Percentiles rank a stretch among this genome's conserved stretches.
These are phyloP conservation scores for Corythornis madagascariensis DNA, from an alignment of 2,113 vertebrate genomes.

Conservation along the genomic window DNA sequence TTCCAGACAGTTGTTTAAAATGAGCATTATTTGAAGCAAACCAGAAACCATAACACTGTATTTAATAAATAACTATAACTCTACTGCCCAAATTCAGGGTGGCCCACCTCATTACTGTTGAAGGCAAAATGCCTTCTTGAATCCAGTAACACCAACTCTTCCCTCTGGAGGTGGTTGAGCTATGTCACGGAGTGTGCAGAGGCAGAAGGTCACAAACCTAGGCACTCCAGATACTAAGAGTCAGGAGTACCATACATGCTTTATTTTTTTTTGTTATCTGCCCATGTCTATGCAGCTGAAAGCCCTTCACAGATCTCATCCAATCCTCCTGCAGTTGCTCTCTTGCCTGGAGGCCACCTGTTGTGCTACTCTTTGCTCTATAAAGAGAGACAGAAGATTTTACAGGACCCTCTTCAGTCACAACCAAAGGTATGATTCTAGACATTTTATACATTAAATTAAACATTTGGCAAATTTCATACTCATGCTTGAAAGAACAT, in stretches of 20 bases:
- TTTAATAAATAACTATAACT: constrained; percentile 25
- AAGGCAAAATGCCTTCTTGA: background rate
- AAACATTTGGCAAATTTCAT: constrained; percentile 14
- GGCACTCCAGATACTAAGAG: background rate
- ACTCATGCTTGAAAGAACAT: constrained; percentile 38
- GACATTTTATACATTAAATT: background rate
- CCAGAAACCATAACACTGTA: constrained; percentile 21
- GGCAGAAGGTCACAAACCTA: background rate
- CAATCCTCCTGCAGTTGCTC: background rate
- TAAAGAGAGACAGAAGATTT: background rate
- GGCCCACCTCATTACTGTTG: background rate
- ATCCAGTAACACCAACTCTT: background rate
- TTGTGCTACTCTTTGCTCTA: background rate
- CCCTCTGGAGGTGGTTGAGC: background rate
- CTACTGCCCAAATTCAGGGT: background rate
- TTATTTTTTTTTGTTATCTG: background rate
- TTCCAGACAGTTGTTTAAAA: constrained; percentile 49
- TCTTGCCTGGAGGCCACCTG: background rate
- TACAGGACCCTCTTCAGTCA: background rate
- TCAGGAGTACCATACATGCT: background rate
- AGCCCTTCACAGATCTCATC: background rate
- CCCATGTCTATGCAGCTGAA: background rate
- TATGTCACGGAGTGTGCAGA: background rate
- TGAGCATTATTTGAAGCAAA: constrained; percentile 30
- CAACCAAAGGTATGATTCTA: background rate